Evolutionary conservation across 2,888 invertebrate genomes (phyloP).

Genomic region (Nomada ferruginata): DNA sequence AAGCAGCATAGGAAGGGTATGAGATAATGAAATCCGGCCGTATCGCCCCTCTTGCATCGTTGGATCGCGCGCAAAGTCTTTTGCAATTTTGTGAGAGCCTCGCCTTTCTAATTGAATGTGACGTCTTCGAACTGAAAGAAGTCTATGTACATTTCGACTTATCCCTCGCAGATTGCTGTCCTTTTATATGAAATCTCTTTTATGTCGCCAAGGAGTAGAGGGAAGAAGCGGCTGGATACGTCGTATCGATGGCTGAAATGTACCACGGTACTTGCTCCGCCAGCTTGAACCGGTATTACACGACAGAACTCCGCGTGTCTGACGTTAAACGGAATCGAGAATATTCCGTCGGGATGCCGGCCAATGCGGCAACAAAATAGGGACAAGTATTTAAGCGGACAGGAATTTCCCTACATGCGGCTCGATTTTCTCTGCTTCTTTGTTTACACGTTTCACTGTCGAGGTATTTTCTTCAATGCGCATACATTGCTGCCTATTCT

Average conservation of each 20-base stretch:
- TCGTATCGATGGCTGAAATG: conserved; percentile 30
- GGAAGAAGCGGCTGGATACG: conserved; percentile 1
- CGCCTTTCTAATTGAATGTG: conserved; percentile 57
- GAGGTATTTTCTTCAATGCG: conserved; percentile 10
- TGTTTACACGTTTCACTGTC: conserved; percentile 13
- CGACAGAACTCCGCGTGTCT: background rate
- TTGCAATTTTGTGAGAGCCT: conserved; percentile 52
- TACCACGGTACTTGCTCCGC: conserved; percentile 2
- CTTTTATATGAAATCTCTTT: conserved; percentile 42
- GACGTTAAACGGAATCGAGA: conserved; percentile 1
- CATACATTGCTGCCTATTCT: background rate
- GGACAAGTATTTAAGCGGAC: conserved; percentile 17
- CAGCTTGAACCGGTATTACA: conserved; percentile 17
- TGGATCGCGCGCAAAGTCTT: conserved; percentile 44
- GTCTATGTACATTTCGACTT: conserved; percentile 52
- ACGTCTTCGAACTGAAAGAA: conserved; percentile 48
- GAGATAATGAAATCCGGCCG: conserved; percentile 54
- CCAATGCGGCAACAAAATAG: conserved; percentile 1
- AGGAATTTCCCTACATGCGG: background rate
- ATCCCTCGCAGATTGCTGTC: conserved; percentile 48
- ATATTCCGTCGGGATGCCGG: background rate
- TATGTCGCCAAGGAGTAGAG: conserved; percentile 19
- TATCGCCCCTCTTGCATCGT: conserved; percentile 10
- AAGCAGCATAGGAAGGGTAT: background rate
- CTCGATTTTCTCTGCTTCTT: conserved; percentile 28